These are phyloP conservation scores for Gibbula magus DNA, from an alignment of 2,888 invertebrate genomes.

Conservation along the genomic window DNA sequence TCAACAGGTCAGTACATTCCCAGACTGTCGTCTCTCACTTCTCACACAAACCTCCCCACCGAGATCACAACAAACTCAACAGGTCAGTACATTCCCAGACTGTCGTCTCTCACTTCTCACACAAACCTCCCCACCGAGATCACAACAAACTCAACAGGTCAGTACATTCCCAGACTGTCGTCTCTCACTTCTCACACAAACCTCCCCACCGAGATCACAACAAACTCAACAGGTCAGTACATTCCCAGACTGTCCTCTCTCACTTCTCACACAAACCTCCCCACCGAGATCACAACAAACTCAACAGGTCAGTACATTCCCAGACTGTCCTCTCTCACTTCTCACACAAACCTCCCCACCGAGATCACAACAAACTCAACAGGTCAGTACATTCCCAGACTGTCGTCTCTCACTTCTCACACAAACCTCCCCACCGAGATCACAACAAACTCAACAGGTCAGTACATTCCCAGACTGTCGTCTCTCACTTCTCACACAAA, in stretches of 20 bases:
- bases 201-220: slow-evolving; percentile 44
- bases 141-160: slow-evolving; percentile 19
- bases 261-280: slow-evolving; percentile 65
- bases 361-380: slow-evolving; percentile 18
- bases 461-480: slow-evolving; percentile 87
- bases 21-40: slow-evolving; percentile 80
- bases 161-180: slow-evolving; percentile 87
- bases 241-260: slow-evolving; percentile 84
- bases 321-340: slow-evolving; percentile 80
- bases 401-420: slow-evolving; percentile 74
- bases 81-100: slow-evolving; percentile 86
- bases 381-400: slow-evolving; percentile 86
- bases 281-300: slow-evolving; percentile 26
- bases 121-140: slow-evolving; percentile 54
- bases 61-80: slow-evolving; percentile 18
- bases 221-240: slow-evolving; percentile 76
- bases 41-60: slow-evolving; percentile 59
- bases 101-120: slow-evolving; percentile 74
- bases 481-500: slow-evolving; percentile 68
- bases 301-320: slow-evolving; percentile 81
- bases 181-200: slow-evolving; percentile 68
- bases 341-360: slow-evolving; percentile 59
- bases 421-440: slow-evolving; percentile 54
- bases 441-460: slow-evolving; percentile 19
- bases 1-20: slow-evolving; percentile 81